Conservation (phyloP, 2,888 invertebrate genomes). For the Erebia aethiops region DNA sequence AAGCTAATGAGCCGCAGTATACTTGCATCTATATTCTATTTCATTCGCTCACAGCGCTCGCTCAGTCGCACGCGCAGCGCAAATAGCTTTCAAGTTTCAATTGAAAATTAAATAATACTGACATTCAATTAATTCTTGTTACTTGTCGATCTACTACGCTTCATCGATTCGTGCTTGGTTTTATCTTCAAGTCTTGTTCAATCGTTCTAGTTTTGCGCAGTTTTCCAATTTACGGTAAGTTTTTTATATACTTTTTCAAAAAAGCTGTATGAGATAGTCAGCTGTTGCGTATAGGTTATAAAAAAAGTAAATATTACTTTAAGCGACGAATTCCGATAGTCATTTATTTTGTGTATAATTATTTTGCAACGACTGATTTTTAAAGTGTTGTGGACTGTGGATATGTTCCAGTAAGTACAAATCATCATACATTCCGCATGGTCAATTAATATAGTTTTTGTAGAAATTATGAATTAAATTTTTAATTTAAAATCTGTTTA, state of each 20-base stretch:
- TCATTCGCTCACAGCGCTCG: constrained; percentile 48
- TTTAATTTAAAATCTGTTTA: background rate
- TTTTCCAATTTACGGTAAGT: constrained; percentile 40
- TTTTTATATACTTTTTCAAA: constrained; percentile 20
- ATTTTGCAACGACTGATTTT: constrained; percentile 11
- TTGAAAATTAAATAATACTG: constrained; percentile 59
- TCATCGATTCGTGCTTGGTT: constrained; percentile 38
- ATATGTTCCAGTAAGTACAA: background rate
- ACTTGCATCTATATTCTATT: constrained; percentile 50
- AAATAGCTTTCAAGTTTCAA: constrained; percentile 52
- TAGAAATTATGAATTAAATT: background rate
- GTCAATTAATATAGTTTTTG: background rate
- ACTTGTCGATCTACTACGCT: constrained; percentile 51
- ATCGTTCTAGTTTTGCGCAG: constrained; percentile 33
- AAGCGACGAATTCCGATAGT: constrained; percentile 26
- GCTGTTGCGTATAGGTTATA: constrained; percentile 40
- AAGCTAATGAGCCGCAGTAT: constrained; percentile 38
- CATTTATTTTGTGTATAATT: constrained; percentile 17
- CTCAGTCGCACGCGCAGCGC: constrained; percentile 57
- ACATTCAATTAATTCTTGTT: constrained; percentile 59
- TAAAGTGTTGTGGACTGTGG: constrained; percentile 1
- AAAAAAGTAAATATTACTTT: constrained; percentile 38
- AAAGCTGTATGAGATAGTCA: constrained; percentile 27
- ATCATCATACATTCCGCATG: constrained; percentile 2
- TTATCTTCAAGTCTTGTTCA: constrained; percentile 23